phyloP scores from a whole-genome alignment of 2,888 invertebrate genomes.

The Portevinia maculata region DNA sequence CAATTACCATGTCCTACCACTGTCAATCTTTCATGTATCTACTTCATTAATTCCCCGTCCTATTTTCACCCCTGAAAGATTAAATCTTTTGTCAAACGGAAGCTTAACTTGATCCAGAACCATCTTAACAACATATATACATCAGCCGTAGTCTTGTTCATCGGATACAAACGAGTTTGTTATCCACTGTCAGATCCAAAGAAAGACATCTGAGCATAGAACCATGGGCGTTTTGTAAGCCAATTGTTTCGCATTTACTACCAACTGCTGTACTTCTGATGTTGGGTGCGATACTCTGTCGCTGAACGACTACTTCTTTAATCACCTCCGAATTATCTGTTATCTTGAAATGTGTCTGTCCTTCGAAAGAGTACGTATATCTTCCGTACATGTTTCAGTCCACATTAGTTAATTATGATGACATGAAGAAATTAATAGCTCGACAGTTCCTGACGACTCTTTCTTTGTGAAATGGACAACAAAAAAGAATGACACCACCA shows the following conservation, averaged over 20 bases:
- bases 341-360: constrained; percentile 34
- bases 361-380: neutral
- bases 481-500: constrained; percentile 46
- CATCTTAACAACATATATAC: neutral
- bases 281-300: constrained; percentile 19
- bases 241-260: constrained; percentile 65
- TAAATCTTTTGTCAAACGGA: constrained; percentile 17
- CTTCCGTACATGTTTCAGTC: constrained; percentile 20
- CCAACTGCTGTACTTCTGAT: constrained; percentile 26
- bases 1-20: neutral
- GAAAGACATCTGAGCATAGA: constrained; percentile 24
- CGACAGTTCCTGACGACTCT: constrained; percentile 60
- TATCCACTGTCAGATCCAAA: constrained; percentile 33
- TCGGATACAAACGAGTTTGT: constrained; percentile 43
- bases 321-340: constrained; percentile 65
- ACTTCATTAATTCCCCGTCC: constrained; percentile 3
- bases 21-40: neutral
- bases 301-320: constrained; percentile 53
- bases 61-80: neutral
- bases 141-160: constrained; percentile 13
- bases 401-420: constrained; percentile 72
- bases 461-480: constrained; percentile 27
- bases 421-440: constrained; percentile 70
- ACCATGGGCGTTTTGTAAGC: constrained; percentile 30
- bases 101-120: constrained; percentile 31